A percentile compares a stretch with the other conserved stretches of the same genome.
phyloP scores from a whole-genome alignment of 2,797 vertebrate genomes.

The Zalophus californianus region DNA sequence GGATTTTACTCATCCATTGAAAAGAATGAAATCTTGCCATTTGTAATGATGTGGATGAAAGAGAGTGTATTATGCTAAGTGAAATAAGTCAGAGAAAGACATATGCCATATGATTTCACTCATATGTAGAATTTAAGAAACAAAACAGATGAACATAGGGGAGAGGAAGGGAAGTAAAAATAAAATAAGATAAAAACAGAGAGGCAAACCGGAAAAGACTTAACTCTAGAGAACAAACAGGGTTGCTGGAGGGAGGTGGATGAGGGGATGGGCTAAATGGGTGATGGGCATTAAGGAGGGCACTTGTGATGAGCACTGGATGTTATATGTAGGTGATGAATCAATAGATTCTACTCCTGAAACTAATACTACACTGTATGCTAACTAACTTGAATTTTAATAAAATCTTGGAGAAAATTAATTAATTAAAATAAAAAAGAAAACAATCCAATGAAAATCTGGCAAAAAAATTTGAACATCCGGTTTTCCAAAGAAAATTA shows the following conservation, averaged over 20 bases:
- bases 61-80: background rate
- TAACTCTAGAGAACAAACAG: background rate
- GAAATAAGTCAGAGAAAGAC: background rate
- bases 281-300: background rate
- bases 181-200: background rate
- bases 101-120: background rate
- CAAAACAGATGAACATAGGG: background rate
- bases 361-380: background rate
- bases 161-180: background rate
- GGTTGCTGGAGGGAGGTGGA: background rate
- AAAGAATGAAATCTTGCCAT: background rate
- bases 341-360: background rate
- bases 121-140: background rate
- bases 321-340: background rate
- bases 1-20: background rate
- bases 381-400: background rate
- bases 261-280: background rate
- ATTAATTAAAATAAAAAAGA: background rate
- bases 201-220: background rate
- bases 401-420: background rate
- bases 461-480: background rate
- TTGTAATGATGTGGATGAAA: background rate
- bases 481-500: slow-evolving; percentile 6
- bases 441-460: background rate
- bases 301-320: background rate